Conservation (phyloP, 2,888 invertebrate genomes). For the Xestia sexstrigata region DNA sequence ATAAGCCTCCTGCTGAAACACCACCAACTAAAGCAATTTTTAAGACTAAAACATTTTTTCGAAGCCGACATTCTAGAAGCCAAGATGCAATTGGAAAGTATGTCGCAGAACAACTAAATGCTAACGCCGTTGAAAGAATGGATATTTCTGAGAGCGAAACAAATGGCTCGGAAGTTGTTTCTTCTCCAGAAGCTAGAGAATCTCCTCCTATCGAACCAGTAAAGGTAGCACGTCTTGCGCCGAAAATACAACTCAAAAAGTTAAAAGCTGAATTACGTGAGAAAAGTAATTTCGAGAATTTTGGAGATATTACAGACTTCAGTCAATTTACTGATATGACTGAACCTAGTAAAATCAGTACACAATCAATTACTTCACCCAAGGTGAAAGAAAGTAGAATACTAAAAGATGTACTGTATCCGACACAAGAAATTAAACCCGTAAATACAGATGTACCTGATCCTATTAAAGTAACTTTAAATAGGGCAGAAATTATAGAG, state of each 20-base stretch:
- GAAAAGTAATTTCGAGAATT: constrained; percentile 66
- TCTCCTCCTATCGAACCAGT: constrained; percentile 88
- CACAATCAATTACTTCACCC: constrained; percentile 46
- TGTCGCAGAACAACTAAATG: constrained; percentile 88
- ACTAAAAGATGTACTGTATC: constrained; percentile 77
- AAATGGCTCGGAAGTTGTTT: constrained; percentile 82
- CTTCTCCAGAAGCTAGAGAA: constrained; percentile 84
- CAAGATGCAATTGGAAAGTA: constrained; percentile 90
- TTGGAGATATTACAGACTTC: constrained; percentile 61
- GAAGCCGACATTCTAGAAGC: constrained; percentile 89
- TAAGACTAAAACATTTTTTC: constrained; percentile 90
- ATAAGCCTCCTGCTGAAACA: constrained; percentile 72
- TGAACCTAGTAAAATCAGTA: constrained; percentile 51
- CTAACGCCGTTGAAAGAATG: constrained; percentile 86
- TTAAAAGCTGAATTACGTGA: constrained; percentile 87
- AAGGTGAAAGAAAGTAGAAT: constrained; percentile 51
- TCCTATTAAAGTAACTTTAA: constrained; percentile 52
- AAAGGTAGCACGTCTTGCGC: constrained; percentile 89
- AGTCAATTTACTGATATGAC: constrained; percentile 59
- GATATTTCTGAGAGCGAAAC: constrained; percentile 84
- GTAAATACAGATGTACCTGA: constrained; percentile 70
- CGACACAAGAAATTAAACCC: constrained; percentile 82
- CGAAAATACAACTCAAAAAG: constrained; percentile 89
- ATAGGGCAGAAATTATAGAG: constrained; percentile 48
- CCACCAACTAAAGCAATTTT: constrained; percentile 87